These are phyloP conservation scores for Notodonta dromedarius DNA, from an alignment of 2,888 invertebrate genomes.

Conservation along the genomic window DNA sequence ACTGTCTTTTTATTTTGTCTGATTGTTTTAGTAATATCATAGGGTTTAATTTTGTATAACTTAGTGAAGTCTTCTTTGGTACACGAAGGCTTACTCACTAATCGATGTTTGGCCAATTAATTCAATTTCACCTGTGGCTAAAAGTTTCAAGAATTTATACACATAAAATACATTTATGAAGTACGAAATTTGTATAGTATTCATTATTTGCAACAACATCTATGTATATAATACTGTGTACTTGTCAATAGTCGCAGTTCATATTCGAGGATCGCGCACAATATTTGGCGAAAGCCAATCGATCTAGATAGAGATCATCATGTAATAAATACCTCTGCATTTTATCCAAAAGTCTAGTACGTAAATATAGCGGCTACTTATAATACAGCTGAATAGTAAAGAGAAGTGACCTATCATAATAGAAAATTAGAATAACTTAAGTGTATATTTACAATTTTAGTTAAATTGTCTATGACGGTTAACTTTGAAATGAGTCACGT, in stretches of 20 bases:
- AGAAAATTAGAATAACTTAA: slow-evolving; percentile 25
- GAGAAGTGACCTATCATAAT: slow-evolving; percentile 27
- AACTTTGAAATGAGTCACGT: background rate
- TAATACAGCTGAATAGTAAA: slow-evolving; percentile 34
- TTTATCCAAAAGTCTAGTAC: slow-evolving; percentile 12
- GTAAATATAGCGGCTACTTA: slow-evolving; percentile 11
- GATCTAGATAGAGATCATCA: slow-evolving; percentile 52
- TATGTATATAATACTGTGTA: slow-evolving; percentile 57
- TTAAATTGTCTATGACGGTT: slow-evolving; percentile 10
- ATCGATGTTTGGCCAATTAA: no score
- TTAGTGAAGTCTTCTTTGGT: no score
- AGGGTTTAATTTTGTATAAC: no score
- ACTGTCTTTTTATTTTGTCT: no score
- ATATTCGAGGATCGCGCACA: slow-evolving; percentile 48
- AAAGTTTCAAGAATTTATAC: no score
- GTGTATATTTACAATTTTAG: slow-evolving; percentile 36
- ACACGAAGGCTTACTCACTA: no score
- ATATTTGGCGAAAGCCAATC: slow-evolving; percentile 34
- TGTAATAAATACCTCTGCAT: slow-evolving; percentile 48
- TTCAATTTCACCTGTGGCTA: no score
- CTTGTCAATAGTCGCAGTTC: slow-evolving; percentile 47
- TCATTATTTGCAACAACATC: background rate
- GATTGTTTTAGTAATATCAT: no score
- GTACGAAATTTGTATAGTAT: background rate
- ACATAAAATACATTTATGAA: no score